A percentile compares a stretch with the other conserved stretches of the same genome.
These are phyloP conservation scores for Hippocampus barbouri DNA, from an alignment of 2,113 vertebrate genomes.

Conservation along the genomic window DNA sequence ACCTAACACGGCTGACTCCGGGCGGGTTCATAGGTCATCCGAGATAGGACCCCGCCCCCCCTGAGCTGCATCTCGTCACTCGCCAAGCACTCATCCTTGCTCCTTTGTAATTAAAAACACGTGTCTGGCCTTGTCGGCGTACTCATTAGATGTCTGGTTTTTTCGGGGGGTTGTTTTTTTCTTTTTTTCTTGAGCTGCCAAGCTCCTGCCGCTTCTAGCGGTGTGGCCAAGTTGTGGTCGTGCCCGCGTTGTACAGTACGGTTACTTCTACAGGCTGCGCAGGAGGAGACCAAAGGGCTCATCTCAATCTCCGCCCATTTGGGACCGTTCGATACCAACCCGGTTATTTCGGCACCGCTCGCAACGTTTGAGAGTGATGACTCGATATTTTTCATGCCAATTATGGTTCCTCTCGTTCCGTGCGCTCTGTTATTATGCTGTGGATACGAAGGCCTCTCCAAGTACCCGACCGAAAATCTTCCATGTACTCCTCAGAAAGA, in stretches of 20 bases:
- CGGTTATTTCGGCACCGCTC: no score
- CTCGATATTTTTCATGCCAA: no score
- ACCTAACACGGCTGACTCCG: not conserved
- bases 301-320: not conserved
- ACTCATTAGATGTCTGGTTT: not conserved
- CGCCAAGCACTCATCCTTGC: no score
- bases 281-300: not conserved
- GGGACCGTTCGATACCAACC: no score
- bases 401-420: no score
- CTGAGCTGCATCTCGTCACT: no score
- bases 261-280: slow-evolving; percentile 1
- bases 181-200: not conserved
- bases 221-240: not conserved
- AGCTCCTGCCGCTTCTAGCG: not conserved
- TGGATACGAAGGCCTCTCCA: slow-evolving; percentile 32
- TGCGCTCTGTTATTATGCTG: slow-evolving; percentile 63
- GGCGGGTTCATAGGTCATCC: slow-evolving; percentile 28
- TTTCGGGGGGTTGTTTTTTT: no score
- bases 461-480: slow-evolving; percentile 35
- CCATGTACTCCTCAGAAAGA: slow-evolving; percentile 10
- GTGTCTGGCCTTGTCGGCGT: slow-evolving; percentile 9
- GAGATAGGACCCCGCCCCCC: not conserved
- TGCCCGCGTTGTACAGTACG: not conserved
- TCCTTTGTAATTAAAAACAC: not conserved
- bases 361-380: no score